phyloP scores from a whole-genome alignment of 1,140 invertebrate species.

The Microplitis mediator region DNA sequence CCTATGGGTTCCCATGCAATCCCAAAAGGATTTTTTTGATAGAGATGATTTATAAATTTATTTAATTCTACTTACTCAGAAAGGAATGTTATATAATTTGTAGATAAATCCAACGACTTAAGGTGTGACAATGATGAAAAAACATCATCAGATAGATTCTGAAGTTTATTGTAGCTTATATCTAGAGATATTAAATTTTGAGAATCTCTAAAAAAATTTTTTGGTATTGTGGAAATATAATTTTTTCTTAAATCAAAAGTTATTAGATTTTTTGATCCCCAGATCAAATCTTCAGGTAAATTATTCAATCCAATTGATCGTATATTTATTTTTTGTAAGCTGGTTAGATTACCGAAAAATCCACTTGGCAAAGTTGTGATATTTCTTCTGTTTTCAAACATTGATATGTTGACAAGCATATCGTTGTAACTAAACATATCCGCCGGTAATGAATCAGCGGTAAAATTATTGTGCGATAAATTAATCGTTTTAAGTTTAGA shows the following conservation, averaged over 20 bases:
- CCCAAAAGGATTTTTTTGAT: too few relatives aligned
- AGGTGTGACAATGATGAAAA: constrained; percentile 63
- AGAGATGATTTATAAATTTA: too few relatives aligned
- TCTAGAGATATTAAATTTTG: constrained; percentile 63
- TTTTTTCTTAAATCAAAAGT: constrained; percentile 67
- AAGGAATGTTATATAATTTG: constrained; percentile 33
- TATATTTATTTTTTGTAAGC: constrained; percentile 63
- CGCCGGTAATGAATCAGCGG: constrained; percentile 59
- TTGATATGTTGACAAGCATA: constrained; percentile 58
- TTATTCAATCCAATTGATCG: constrained; percentile 59
- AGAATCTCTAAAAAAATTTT: constrained; percentile 65
- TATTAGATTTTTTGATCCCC: constrained; percentile 61
- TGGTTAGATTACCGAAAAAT: constrained; percentile 65
- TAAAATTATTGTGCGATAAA: constrained; percentile 68
- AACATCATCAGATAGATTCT: constrained; percentile 60
- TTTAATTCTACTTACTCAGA: constrained; percentile 21
- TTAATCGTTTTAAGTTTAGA: constrained; percentile 66
- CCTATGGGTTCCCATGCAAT: too few relatives aligned
- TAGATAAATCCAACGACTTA: constrained; percentile 55
- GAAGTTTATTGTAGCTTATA: constrained; percentile 65
- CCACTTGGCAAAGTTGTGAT: constrained; percentile 62
- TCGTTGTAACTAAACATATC: constrained; percentile 65
- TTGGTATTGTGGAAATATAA: constrained; percentile 62
- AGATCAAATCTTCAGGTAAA: constrained; percentile 67
- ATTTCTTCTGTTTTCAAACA: constrained; percentile 58